Evolutionary conservation across 2,888 invertebrate species (phyloP), one percentile per base, ranked within the genome.

Genomic region (Thereva nobilitata): DNA sequence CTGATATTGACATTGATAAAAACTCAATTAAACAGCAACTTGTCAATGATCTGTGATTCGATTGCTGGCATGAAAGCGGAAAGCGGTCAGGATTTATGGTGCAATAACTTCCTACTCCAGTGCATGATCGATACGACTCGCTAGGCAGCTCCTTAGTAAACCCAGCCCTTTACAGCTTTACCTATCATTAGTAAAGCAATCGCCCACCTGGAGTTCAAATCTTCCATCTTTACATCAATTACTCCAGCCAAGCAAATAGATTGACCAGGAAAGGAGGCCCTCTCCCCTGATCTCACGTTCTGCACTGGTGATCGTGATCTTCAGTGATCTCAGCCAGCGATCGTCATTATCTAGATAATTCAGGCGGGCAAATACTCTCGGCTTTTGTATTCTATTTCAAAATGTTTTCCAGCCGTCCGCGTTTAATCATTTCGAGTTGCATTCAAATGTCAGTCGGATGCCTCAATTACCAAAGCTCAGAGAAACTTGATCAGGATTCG

Each of bases 151-250:
- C 59, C 38, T 23, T 35, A 1, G 23, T 23, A 23, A 38, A 10
- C 49, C 38, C 40, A 10, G 34, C 35, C 37, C 23, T 37, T 37
- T 38, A 12, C 49, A 10, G 10, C 5, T 10, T 5, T 47, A 40
- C 37, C 9, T 37, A 49, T 49, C 47, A 47, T 37, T 45, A 47
- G 47, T 12, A 23, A 5, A 5, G 23, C 42, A 47, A 59, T 45
- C 12, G 59, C 38, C 59, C 59, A 59, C 59, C 59, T 59, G 59
- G 59, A 59, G 59, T 59, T 59, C 37, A 12, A 8, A 12, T 47
- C 41, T 59, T 9, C 38, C 38, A 12, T n/a, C 8, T 12, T 37
- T 12, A 45, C 38, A 47, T 47, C 45, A 35, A 52, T 52, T 34
- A 49, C 9, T 12, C 38, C 38, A 54, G 7, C 10, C 7, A 23